Evolutionary conservation across 30 jellyfish, hydroid and myxozoan genomes (phyloP), one percentile per base, ranked within the genome.

Genomic region (Calvadosia cruxmelitensis): DNA sequence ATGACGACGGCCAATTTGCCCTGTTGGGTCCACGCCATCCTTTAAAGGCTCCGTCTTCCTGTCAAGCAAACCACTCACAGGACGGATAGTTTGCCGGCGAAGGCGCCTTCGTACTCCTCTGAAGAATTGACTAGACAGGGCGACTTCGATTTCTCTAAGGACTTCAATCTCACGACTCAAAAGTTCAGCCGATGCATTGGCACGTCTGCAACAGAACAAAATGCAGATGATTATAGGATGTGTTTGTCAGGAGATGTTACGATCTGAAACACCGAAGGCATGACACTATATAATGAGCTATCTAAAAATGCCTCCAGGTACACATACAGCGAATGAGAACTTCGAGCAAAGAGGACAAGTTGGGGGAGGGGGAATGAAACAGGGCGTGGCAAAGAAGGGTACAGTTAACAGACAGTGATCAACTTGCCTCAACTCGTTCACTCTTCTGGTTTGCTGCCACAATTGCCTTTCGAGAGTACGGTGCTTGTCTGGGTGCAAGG

Each of bases 81-180:
- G 78, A 29, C 72, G 67, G 27, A 87, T 74, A 32, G 76, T 50
- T 49, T 68, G 64, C 36, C 92, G 75, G 53, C 94, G 72, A 34
- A 86, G 57, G 31, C 88, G 78, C 66, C 71, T 79, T 61, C 92
- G 71, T 0, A 86, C 84, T 49, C 78, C 96, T 49, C 75, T 75
- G 74, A 80, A 80, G 75, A 74, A 86, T 64, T 79, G 94, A 27
- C 69, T 78, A 0, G 96, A 86, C 15, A 86, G 74, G n/a, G 94
- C 94, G 33, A 49, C 67, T 53, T 86, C 96, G 34, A 86, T 79
- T 27, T 86, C 96, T 50, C 78, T 92, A 34, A 86, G 77, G 33
- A 68, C 32, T 33, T 72, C 36, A 13, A 86, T 83, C 51, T 86
- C 96, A 28, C 80, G 92, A 49, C 33, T 79, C 13, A 86, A 68